phyloP scores from a whole-genome alignment of 2,797 vertebrate genomes.

The Cyclura pinguis region DNA sequence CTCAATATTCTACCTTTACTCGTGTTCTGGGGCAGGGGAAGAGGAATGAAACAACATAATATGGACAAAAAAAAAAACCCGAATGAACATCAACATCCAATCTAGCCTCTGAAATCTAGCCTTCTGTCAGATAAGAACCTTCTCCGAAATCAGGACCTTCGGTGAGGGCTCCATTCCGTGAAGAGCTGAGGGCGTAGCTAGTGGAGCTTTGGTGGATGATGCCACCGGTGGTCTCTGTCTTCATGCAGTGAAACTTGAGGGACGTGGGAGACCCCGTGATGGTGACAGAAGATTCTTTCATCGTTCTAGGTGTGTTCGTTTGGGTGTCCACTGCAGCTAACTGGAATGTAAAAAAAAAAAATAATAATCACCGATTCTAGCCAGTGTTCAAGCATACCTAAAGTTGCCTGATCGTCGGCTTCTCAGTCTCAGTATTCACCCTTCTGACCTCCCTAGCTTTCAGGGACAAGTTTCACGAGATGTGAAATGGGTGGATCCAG shows the following conservation, averaged over 20 bases:
- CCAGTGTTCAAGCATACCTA: not conserved
- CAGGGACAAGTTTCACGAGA: not conserved
- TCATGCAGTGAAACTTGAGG: constrained; percentile 93
- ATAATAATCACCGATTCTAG: no score
- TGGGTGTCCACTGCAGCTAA: constrained; percentile 82
- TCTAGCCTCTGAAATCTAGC: not conserved
- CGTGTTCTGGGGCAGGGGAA: not conserved
- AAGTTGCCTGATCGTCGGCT: no score
- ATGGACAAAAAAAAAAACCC: not conserved
- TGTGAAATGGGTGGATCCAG: not conserved
- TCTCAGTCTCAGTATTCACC: not conserved
- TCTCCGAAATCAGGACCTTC: not conserved
- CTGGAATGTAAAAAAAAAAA: constrained; percentile 71
- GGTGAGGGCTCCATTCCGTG: constrained; percentile 43
- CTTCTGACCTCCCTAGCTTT: not conserved
- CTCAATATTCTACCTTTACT: constrained; percentile 2
- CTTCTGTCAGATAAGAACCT: not conserved
- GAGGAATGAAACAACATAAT: not conserved
- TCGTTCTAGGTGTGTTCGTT: constrained; percentile 90
- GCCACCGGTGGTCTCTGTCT: constrained; percentile 89
- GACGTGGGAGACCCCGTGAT: constrained; percentile 91
- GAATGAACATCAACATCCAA: not conserved
- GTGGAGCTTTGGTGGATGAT: no score
- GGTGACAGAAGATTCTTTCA: constrained; percentile 93
- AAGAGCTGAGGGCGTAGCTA: no score